Conservation (phyloP, 2,797 vertebrate species). For the Cyprinella venusta region DNA sequence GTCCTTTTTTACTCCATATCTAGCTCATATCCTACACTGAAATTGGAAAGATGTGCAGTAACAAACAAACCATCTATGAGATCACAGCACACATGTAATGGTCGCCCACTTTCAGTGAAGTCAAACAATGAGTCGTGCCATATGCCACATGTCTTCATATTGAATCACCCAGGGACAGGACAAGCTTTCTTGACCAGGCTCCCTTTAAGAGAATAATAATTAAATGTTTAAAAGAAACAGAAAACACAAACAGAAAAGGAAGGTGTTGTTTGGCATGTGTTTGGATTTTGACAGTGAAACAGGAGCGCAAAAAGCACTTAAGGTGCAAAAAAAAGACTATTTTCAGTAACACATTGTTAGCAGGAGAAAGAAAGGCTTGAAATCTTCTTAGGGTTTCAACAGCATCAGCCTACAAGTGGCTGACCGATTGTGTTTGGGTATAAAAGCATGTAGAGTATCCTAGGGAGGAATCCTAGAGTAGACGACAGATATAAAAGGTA, state of each 20-base stretch:
- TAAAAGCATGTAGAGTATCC: constrained; percentile 39
- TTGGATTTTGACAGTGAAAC: not conserved
- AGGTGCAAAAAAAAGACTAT: not conserved
- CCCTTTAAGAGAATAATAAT: constrained; percentile 28
- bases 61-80: constrained; percentile 32
- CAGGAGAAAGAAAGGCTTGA: constrained; percentile 30
- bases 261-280: not conserved
- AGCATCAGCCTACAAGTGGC: constrained; percentile 18
- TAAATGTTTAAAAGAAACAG: not conserved
- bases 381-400: constrained; percentile 52
- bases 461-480: constrained; percentile 19
- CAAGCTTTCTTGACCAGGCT: constrained; percentile 13
- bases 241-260: not conserved
- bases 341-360: not conserved
- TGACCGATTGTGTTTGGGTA: constrained; percentile 38
- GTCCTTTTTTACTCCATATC: not conserved
- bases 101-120: constrained; percentile 34
- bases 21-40: constrained; percentile 11
- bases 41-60: not conserved
- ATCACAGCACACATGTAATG: not conserved
- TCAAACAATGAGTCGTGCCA: constrained; percentile 32
- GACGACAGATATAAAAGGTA: not conserved
- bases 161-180: constrained; percentile 8
- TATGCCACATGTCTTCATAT: constrained; percentile 23
- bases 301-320: not conserved